These are phyloP conservation scores for Pseudachorutes palmiensis DNA, from an alignment of 1,140 invertebrate genomes.

Conservation along the genomic window DNA sequence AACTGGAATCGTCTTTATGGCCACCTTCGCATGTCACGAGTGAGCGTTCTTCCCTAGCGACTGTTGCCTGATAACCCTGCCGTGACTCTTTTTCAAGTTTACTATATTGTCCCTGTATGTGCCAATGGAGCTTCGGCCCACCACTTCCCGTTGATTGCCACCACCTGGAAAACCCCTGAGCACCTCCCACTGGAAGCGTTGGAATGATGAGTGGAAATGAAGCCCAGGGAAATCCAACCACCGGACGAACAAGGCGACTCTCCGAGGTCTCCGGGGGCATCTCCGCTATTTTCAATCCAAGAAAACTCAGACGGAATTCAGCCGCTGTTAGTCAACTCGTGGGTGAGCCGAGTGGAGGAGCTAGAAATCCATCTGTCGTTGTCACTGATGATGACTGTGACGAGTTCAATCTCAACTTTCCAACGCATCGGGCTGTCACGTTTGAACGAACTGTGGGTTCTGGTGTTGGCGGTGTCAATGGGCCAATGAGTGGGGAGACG, in stretches of 20 bases:
- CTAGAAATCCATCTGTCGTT: constrained; percentile 28
- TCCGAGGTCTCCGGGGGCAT: constrained; percentile 34
- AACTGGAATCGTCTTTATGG: background rate
- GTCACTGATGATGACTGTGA: constrained; percentile 36
- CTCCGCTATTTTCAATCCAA: constrained; percentile 38
- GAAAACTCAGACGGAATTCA: constrained; percentile 36
- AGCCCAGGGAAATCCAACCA: background rate
- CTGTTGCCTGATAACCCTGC: background rate
- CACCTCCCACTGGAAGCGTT: too few species aligned
- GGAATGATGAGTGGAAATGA: too few species aligned
- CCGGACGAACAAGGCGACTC: constrained; percentile 33
- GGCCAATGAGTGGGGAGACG: constrained; percentile 15
- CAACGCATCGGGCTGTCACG: background rate
- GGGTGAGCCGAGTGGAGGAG: constrained; percentile 15
- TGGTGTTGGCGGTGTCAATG: constrained; percentile 22
- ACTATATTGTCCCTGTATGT: background rate
- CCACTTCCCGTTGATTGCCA: too few species aligned
- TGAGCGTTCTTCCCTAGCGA: background rate
- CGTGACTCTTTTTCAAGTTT: background rate
- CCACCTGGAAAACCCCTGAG: too few species aligned
- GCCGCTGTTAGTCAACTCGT: constrained; percentile 34
- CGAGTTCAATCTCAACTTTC: background rate
- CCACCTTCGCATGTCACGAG: background rate
- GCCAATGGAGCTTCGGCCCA: too few species aligned
- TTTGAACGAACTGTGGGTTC: constrained; percentile 1